These are phyloP conservation scores for Cheiracanthium punctorium DNA, from an alignment of 2,888 invertebrate species.

Conservation along the genomic window DNA sequence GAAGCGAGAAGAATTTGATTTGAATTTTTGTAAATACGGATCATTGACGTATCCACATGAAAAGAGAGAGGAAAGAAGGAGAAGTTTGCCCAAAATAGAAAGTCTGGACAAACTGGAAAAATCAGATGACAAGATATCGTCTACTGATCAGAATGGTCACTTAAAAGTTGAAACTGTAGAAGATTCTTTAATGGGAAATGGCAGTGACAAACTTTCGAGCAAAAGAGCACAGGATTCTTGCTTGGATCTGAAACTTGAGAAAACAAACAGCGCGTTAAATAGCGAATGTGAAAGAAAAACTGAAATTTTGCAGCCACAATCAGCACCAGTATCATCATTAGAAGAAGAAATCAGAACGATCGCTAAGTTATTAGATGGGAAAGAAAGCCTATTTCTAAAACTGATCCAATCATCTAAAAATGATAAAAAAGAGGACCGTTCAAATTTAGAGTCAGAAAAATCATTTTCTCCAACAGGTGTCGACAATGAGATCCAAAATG, in stretches of 20 bases:
- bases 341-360: constrained; percentile 59
- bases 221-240: not conserved
- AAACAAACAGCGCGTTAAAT: not conserved
- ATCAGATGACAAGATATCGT: not conserved
- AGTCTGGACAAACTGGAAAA: not conserved
- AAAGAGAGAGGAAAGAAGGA: constrained; percentile 21
- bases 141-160: not conserved
- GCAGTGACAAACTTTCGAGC: not conserved
- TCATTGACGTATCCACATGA: constrained; percentile 19
- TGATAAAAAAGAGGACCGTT: not conserved
- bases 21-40: constrained; percentile 51
- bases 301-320: not conserved
- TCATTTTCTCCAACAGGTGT: constrained; percentile 1
- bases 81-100: constrained; percentile 30
- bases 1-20: constrained; percentile 42
- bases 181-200: not conserved
- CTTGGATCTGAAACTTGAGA: not conserved
- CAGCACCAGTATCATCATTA: constrained; percentile 29
- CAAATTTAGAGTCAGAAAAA: not conserved
- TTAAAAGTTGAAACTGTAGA: not conserved
- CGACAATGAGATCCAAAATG: not conserved
- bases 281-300: not conserved
- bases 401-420: constrained; percentile 43
- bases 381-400: constrained; percentile 55
- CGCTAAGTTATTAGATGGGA: constrained; percentile 47